These are phyloP conservation scores for Trichoplax adhaerens DNA, from an alignment of 37 sponge, comb jelly and placozoan genomes.

Conservation along the genomic window DNA sequence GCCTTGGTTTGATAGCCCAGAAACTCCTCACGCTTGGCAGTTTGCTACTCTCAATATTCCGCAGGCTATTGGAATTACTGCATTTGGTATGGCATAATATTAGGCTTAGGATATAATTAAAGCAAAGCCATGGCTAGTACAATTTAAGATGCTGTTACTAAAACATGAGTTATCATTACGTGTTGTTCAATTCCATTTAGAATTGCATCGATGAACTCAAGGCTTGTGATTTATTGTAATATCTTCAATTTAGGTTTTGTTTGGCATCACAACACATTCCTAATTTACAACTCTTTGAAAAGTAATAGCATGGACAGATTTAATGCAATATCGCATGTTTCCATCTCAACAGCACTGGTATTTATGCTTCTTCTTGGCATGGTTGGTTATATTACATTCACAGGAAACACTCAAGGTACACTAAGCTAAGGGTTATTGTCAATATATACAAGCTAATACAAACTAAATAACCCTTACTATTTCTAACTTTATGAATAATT, in stretches of 20 bases:
- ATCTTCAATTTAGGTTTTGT: constrained; percentile 37
- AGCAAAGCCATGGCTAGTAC: too few relatives aligned
- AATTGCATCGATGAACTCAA: too few relatives aligned
- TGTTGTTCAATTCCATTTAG: too few relatives aligned
- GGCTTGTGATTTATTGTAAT: too few relatives aligned
- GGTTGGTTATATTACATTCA: constrained; percentile 58
- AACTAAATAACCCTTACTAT: background rate
- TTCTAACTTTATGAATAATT: constrained; percentile 12
- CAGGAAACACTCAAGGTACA: constrained; percentile 35
- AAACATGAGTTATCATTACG: too few relatives aligned
- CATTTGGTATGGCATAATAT: constrained; percentile 3
- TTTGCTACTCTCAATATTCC: too few relatives aligned
- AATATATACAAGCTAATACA: background rate
- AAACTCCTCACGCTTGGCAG: too few relatives aligned
- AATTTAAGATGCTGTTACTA: too few relatives aligned
- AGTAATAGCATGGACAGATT: constrained; percentile 33
- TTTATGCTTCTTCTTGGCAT: constrained; percentile 39
- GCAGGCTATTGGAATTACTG: constrained; percentile 23
- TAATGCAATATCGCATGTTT: constrained; percentile 37
- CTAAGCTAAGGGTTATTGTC: background rate
- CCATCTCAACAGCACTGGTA: constrained; percentile 28
- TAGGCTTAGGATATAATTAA: too few relatives aligned
- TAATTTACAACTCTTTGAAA: constrained; percentile 55
- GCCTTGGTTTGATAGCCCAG: too few relatives aligned
- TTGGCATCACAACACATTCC: constrained; percentile 84